Evolutionary conservation across 2,797 vertebrate species (phyloP).

Genomic region (Enteromius mattozi): DNA sequence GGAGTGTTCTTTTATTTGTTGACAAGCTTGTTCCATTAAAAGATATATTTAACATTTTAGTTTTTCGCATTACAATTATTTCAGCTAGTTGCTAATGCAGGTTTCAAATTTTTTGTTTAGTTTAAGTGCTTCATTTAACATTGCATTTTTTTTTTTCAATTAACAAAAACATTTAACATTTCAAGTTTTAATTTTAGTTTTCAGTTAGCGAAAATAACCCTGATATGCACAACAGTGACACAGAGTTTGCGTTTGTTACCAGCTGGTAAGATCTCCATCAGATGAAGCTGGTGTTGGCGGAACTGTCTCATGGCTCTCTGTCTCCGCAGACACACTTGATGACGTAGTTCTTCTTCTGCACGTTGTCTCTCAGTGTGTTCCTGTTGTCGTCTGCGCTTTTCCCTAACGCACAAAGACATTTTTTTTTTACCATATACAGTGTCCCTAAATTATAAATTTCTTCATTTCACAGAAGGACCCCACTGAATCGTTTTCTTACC

Average conservation of each 20-base stretch:
- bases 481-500: slow-evolving; percentile 64
- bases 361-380: slow-evolving; percentile 76
- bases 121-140: neutral
- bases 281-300: slow-evolving; percentile 84
- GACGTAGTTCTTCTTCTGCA: slow-evolving; percentile 83
- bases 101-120: neutral
- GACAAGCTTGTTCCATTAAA: neutral
- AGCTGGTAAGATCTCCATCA: slow-evolving; percentile 87
- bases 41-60: neutral
- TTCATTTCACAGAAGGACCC: neutral
- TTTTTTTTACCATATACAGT: neutral
- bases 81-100: neutral
- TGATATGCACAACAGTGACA: neutral
- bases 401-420: slow-evolving; percentile 68
- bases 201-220: neutral
- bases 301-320: slow-evolving; percentile 87
- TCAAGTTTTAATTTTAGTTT: neutral
- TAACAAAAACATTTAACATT: neutral
- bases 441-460: neutral
- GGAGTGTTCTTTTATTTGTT: neutral
- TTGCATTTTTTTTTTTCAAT: neutral
- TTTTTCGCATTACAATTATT: neutral
- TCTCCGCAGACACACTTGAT: slow-evolving; percentile 83
- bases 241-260: slow-evolving; percentile 71
- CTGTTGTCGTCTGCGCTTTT: slow-evolving; percentile 76